These are phyloP conservation scores for Melinopterus prodromus DNA, from an alignment of 2,888 invertebrate genomes.

Conservation along the genomic window DNA sequence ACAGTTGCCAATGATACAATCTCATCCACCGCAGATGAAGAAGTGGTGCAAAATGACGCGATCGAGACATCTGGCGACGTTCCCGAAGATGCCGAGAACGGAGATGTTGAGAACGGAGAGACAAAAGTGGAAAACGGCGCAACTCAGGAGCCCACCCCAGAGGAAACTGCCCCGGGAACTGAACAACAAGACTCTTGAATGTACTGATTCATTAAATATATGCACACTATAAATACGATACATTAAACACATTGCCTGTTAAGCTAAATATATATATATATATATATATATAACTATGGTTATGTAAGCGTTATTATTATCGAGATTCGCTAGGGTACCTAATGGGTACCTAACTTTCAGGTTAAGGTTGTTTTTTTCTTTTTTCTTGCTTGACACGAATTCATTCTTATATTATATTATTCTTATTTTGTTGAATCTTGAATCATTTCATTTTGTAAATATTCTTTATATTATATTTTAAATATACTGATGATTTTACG, in stretches of 20 bases:
- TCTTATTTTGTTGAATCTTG: conserved; percentile 33
- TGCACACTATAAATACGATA: conserved; percentile 20
- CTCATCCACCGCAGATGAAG: conserved; percentile 16
- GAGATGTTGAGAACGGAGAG: conserved; percentile 36
- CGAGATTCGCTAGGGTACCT: background rate
- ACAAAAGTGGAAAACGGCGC: conserved; percentile 27
- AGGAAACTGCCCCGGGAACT: background rate
- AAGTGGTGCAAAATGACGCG: conserved; percentile 26
- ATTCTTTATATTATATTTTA: conserved; percentile 37
- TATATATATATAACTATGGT: background rate
- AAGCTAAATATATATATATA: background rate
- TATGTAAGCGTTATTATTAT: background rate
- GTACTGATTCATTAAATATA: conserved; percentile 12
- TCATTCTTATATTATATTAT: background rate
- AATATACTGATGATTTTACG: conserved; percentile 37
- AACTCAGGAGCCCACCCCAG: background rate
- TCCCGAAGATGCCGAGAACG: conserved; percentile 41
- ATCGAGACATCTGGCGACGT: conserved; percentile 33
- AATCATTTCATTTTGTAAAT: conserved; percentile 37
- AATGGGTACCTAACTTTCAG: conserved; percentile 11
- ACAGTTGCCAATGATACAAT: conserved; percentile 40
- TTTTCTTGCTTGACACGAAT: conserved; percentile 12
- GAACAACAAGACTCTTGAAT: conserved; percentile 20
- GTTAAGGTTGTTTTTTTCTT: background rate
- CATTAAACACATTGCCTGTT: conserved; percentile 19